Percentiles rank a stretch among this genome's conserved stretches.
Conservation (phyloP, 2,797 vertebrate genomes). For the Rhinatrema bivittatum region DNA sequence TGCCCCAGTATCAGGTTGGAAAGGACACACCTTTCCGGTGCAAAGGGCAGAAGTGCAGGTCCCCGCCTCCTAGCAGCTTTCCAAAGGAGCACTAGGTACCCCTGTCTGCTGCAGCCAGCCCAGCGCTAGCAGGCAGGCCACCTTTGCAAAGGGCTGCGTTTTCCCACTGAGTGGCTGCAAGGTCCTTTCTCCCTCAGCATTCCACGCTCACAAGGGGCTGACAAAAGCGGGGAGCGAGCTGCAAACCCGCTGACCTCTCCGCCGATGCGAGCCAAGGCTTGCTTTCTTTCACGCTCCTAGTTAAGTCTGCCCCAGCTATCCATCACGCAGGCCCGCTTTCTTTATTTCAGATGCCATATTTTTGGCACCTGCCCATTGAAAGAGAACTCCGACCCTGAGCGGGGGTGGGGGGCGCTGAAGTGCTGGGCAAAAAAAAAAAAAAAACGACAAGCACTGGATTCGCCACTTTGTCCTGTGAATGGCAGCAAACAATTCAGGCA, state of each 20-base stretch:
- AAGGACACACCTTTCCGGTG: no score
- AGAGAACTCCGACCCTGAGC: conserved; percentile 8
- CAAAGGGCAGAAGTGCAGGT: no score
- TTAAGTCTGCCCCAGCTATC: conserved; percentile 13
- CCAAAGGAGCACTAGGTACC: no score
- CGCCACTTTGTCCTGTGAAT: neutral
- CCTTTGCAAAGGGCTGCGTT: conserved; percentile 9
- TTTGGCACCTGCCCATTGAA: conserved; percentile 2
- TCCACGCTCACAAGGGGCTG: conserved; percentile 4
- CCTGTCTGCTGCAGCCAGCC: conserved; percentile 1
- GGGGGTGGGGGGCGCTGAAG: conserved; percentile 2
- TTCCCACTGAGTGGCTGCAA: conserved; percentile 9
- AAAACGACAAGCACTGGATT: neutral
- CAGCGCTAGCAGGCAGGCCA: neutral
- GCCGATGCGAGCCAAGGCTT: conserved; percentile 20
- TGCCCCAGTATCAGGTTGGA: no score
- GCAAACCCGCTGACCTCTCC: conserved; percentile 3
- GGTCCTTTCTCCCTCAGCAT: neutral
- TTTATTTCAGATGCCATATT: conserved; percentile 7
- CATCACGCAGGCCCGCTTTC: conserved; percentile 19
- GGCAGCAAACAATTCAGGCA: conserved; percentile 5
- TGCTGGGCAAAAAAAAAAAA: neutral
- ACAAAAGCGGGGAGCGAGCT: conserved; percentile 11
- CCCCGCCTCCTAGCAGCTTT: no score
- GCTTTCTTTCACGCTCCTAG: conserved; percentile 12